A percentile compares a stretch with the other conserved stretches of the same genome.
Conservation (phyloP, 2,113 vertebrate species). For the Psephotus haematonotus region DNA sequence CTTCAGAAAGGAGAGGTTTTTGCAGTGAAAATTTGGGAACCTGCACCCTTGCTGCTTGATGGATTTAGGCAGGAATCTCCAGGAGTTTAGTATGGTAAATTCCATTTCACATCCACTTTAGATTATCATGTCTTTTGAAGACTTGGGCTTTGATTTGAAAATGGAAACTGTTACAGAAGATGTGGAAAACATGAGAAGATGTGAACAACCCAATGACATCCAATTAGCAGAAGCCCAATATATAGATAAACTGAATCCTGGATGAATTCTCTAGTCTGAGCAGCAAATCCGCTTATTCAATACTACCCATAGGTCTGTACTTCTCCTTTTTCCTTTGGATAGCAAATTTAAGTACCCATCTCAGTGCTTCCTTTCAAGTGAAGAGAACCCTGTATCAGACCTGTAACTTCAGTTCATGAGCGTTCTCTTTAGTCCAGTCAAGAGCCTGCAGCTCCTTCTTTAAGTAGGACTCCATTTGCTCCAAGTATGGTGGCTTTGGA, state of each 20-base stretch:
- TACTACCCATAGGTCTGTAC: neutral
- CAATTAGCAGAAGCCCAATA: neutral
- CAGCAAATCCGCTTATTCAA: neutral
- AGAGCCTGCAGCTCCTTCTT: slow-evolving; percentile 76
- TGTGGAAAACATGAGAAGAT: neutral
- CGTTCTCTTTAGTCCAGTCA: slow-evolving; percentile 57
- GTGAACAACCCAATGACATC: neutral
- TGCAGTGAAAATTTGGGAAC: neutral
- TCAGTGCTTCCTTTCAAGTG: neutral
- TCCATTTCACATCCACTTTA: neutral
- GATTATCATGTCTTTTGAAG: neutral
- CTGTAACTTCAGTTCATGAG: slow-evolving; percentile 81
- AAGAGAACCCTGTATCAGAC: slow-evolving; percentile 42
- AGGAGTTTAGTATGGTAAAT: neutral
- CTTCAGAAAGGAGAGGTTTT: neutral
- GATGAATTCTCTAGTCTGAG: neutral
- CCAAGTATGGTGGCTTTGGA: slow-evolving; percentile 77
- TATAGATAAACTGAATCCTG: neutral
- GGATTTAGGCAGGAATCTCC: neutral
- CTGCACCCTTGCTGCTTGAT: neutral
- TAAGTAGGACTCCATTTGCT: slow-evolving; percentile 77
- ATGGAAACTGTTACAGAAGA: neutral
- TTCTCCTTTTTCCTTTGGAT: neutral
- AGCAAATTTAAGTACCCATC: neutral
- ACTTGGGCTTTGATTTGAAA: neutral